phyloP scores from a whole-genome alignment of 2,888 invertebrate species.

The Parascotia fuliginaria region DNA sequence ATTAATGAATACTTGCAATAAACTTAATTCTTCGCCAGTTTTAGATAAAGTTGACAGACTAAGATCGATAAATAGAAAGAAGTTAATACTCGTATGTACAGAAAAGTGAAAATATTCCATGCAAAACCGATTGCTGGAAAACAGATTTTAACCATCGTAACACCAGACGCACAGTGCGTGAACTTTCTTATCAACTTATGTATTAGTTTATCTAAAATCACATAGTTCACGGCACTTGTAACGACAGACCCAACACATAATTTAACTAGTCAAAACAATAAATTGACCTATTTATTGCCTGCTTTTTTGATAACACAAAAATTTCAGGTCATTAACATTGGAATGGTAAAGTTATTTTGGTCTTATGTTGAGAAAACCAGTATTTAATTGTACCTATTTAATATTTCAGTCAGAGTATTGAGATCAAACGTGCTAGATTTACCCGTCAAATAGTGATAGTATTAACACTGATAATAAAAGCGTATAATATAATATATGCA shows the following conservation, averaged over 20 bases:
- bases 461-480: not conserved
- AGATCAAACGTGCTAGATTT: not conserved
- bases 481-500: too few relatives aligned
- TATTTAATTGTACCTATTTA: not conserved
- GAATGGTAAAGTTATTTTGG: slow-evolving; percentile 49
- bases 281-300: slow-evolving; percentile 79
- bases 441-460: not conserved
- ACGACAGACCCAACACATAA: slow-evolving; percentile 59
- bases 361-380: slow-evolving; percentile 6
- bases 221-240: slow-evolving; percentile 55
- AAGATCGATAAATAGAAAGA: too few relatives aligned
- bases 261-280: slow-evolving; percentile 64
- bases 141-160: too few relatives aligned
- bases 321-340: slow-evolving; percentile 75
- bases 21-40: too few relatives aligned
- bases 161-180: not conserved
- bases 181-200: slow-evolving; percentile 21
- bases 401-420: not conserved
- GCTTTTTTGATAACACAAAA: slow-evolving; percentile 71
- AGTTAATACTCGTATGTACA: too few relatives aligned
- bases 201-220: slow-evolving; percentile 50
- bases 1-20: too few relatives aligned
- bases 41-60: too few relatives aligned
- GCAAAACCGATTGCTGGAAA: too few relatives aligned
- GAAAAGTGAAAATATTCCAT: too few relatives aligned